A percentile compares a stretch with the other conserved stretches of the same genome.
Evolutionary conservation across 2,888 invertebrate species (phyloP).

Genomic region (Leptopilina myrica): DNA sequence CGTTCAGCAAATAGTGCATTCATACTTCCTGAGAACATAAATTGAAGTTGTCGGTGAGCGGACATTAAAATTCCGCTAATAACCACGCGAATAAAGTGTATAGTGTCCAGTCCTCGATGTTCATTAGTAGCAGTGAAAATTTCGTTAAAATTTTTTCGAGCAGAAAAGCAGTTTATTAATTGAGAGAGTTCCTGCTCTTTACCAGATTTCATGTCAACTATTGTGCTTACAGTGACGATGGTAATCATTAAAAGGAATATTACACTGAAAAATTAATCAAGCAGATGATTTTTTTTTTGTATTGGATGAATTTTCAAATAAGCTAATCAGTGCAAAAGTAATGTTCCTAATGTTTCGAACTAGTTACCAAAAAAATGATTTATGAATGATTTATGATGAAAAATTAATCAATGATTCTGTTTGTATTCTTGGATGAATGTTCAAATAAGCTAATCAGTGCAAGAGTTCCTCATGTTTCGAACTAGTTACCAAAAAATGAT

Average conservation of each 20-base stretch:
- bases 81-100: not conserved
- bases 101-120: slow-evolving; percentile 61
- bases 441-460: too few species aligned
- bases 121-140: slow-evolving; percentile 56
- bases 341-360: too few species aligned
- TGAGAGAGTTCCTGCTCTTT: slow-evolving; percentile 45
- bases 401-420: not conserved
- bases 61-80: slow-evolving; percentile 56
- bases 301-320: too few species aligned
- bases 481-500: slow-evolving; percentile 60
- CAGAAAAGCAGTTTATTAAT: slow-evolving; percentile 67
- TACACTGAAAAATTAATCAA: slow-evolving; percentile 33
- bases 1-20: too few species aligned
- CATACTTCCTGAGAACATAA: too few species aligned
- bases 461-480: too few species aligned
- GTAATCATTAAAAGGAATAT: slow-evolving; percentile 24
- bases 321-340: too few species aligned
- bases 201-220: slow-evolving; percentile 43
- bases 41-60: not conserved
- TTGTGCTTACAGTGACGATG: slow-evolving; percentile 32
- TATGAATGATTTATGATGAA: slow-evolving; percentile 38
- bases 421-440: too few species aligned
- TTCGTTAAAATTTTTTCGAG: slow-evolving; percentile 59
- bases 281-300: not conserved
- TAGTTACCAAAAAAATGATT: slow-evolving; percentile 60